These are phyloP conservation scores for Caranx melampygus DNA, from an alignment of 2,113 vertebrate genomes.

Conservation along the genomic window DNA sequence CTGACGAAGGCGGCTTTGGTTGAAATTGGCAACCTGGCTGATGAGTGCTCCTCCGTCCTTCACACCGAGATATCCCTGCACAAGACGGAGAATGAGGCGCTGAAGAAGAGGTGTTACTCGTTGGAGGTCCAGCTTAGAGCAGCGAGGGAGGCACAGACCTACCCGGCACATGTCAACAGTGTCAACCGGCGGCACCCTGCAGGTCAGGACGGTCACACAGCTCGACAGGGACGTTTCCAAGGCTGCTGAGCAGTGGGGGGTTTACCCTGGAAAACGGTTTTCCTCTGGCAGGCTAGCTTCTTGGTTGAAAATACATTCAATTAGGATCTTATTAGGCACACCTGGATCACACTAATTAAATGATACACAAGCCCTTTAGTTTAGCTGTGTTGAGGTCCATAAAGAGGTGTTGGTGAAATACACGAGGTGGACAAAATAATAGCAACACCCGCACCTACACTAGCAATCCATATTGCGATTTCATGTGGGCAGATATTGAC, in stretches of 20 bases:
- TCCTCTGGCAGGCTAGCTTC: neutral
- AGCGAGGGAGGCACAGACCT: conserved; percentile 70
- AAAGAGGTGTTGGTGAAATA: neutral
- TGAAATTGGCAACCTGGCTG: conserved; percentile 82
- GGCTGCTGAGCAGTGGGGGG: neutral
- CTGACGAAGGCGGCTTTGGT: conserved; percentile 79
- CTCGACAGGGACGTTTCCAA: neutral
- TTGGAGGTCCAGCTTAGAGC: conserved; percentile 83
- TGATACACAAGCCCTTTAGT: too few relatives aligned
- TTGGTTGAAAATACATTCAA: neutral
- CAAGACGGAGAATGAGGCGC: conserved; percentile 81
- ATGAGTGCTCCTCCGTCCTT: conserved; percentile 81
- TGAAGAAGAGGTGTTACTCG: conserved; percentile 80
- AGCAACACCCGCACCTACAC: neutral
- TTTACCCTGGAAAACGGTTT: neutral
- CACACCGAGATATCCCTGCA: conserved; percentile 82
- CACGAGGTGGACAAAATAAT: neutral
- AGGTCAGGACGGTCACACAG: conserved; percentile 54
- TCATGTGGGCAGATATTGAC: too few relatives aligned
- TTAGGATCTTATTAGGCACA: neutral
- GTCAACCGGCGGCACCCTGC: conserved; percentile 56
- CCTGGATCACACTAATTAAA: too few relatives aligned
- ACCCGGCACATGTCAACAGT: conserved; percentile 52
- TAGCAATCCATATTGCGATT: too few relatives aligned
- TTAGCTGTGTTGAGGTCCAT: neutral